phyloP scores from a whole-genome alignment of 2,888 invertebrate genomes.

The Halocaridina rubra region DNA sequence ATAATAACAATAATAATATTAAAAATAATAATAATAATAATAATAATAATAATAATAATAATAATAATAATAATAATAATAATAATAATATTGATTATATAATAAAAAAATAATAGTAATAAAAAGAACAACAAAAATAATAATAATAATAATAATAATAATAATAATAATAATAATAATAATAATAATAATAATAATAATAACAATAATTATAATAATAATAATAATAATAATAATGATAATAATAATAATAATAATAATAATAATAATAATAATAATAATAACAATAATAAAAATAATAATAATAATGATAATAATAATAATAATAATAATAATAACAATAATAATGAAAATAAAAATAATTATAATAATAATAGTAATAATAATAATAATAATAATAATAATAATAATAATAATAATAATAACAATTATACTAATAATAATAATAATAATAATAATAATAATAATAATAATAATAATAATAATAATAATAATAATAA shows the following conservation, averaged over 20 bases:
- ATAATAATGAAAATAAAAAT: neutral
- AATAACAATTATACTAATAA: no score
- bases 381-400: neutral
- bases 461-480: neutral
- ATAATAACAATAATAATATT: no score
- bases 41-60: no score
- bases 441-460: neutral
- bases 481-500: neutral
- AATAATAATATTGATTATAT: no score
- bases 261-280: neutral
- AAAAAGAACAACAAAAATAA: neutral
- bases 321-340: no score
- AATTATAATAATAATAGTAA: neutral
- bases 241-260: neutral
- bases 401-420: neutral
- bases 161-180: neutral
- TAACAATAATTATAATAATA: neutral
- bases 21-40: no score
- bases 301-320: neutral
- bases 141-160: neutral
- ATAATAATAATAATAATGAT: neutral
- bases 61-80: no score
- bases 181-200: neutral
- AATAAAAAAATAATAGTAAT: no score
- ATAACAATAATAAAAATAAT: neutral